Evolutionary conservation across 2,797 vertebrate genomes (phyloP).

Genomic region (Chelon labrosus): DNA sequence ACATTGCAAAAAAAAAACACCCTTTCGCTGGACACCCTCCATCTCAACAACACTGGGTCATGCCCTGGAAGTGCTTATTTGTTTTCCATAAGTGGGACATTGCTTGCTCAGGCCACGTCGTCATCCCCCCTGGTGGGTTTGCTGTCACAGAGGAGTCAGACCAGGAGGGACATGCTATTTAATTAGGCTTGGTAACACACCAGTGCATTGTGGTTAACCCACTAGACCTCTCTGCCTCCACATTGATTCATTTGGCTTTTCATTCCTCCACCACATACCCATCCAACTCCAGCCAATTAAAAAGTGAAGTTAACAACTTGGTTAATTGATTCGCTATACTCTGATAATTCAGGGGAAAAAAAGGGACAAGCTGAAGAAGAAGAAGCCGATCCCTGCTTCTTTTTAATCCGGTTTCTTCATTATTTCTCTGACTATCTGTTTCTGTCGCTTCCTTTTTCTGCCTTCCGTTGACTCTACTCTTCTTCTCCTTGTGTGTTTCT

Average conservation of each 20-base stretch:
- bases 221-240: slow-evolving; percentile 52
- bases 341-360: slow-evolving; percentile 65
- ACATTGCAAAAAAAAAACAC: neutral
- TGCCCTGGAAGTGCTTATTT: slow-evolving; percentile 71
- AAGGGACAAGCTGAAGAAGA: slow-evolving; percentile 21
- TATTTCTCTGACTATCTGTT: slow-evolving; percentile 1
- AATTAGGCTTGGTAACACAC: slow-evolving; percentile 83
- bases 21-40: slow-evolving; percentile 4
- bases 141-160: slow-evolving; percentile 57
- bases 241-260: slow-evolving; percentile 72
- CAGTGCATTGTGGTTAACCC: slow-evolving; percentile 79
- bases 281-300: slow-evolving; percentile 85
- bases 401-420: slow-evolving; percentile 8
- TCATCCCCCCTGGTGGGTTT: slow-evolving; percentile 29
- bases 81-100: slow-evolving; percentile 53
- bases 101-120: slow-evolving; percentile 28
- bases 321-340: slow-evolving; percentile 83
- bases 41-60: slow-evolving; percentile 34
- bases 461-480: neutral
- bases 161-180: slow-evolving; percentile 70
- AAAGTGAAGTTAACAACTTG: slow-evolving; percentile 84
- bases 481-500: slow-evolving; percentile 3
- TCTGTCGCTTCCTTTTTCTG: neutral
- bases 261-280: slow-evolving; percentile 33
- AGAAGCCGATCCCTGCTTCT: neutral